Percentiles rank a stretch among this genome's conserved stretches.
Evolutionary conservation across 2,888 invertebrate genomes (phyloP).

Genomic region (Pseudolycoriella hygida): DNA sequence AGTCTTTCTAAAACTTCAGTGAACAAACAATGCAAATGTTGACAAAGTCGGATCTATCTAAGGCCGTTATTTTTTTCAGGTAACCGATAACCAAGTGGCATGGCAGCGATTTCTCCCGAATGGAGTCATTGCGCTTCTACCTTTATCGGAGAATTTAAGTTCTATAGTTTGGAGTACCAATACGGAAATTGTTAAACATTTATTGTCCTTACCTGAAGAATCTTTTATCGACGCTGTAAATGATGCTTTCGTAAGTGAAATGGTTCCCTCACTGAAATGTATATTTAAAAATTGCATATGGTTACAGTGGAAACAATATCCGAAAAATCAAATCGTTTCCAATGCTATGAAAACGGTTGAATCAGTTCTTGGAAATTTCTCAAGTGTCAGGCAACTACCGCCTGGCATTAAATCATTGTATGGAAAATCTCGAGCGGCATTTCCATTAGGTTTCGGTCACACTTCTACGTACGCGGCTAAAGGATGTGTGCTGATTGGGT

Average conservation of each 20-base stretch:
- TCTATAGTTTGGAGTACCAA: slow-evolving; percentile 92
- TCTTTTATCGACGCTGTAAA: slow-evolving; percentile 81
- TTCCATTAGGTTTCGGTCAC: slow-evolving; percentile 86
- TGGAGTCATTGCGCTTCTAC: slow-evolving; percentile 85
- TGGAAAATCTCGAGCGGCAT: slow-evolving; percentile 49
- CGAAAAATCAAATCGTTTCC: slow-evolving; percentile 20
- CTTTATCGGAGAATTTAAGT: slow-evolving; percentile 56
- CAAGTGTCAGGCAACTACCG: slow-evolving; percentile 26
- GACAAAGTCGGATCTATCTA: too few species aligned
- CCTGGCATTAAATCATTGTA: slow-evolving; percentile 20
- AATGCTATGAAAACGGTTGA: slow-evolving; percentile 32
- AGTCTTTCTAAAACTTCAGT: too few species aligned
- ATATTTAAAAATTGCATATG: background rate
- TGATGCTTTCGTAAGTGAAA: slow-evolving; percentile 58
- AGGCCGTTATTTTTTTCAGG: background rate
- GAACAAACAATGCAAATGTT: too few species aligned
- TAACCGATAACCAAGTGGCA: slow-evolving; percentile 61
- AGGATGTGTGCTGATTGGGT: slow-evolving; percentile 78
- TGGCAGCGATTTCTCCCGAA: slow-evolving; percentile 92
- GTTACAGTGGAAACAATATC: slow-evolving; percentile 19
- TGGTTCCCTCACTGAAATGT: too few species aligned
- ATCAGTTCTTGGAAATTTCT: slow-evolving; percentile 25
- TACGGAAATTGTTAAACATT: slow-evolving; percentile 49
- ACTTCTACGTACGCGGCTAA: slow-evolving; percentile 67
- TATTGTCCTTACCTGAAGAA: slow-evolving; percentile 50